Evolutionary conservation across 2,888 invertebrate species (phyloP).

Genomic region (Agelastica alni): DNA sequence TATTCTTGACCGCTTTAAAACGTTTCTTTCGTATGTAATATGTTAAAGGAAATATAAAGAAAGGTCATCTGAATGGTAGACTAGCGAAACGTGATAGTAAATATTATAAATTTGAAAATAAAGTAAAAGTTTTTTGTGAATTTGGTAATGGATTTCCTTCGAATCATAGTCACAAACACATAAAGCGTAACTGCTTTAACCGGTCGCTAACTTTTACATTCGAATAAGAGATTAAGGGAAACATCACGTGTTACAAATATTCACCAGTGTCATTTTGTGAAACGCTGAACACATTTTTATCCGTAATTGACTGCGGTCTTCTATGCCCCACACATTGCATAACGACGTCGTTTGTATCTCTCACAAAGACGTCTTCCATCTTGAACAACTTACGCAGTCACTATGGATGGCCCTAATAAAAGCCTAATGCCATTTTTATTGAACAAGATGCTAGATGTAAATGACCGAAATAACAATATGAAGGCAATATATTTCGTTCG

Average conservation of each 20-base stretch:
- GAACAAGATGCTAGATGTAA: conserved; percentile 21
- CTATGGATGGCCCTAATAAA: conserved; percentile 33
- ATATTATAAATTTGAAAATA: too few species aligned
- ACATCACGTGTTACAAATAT: conserved; percentile 19
- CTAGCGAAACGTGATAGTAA: too few species aligned
- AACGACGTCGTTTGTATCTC: conserved; percentile 48
- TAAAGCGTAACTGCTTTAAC: too few species aligned
- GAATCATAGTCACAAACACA: too few species aligned
- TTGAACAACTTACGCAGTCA: conserved; percentile 38
- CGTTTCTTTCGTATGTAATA: too few species aligned
- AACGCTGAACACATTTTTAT: conserved; percentile 21
- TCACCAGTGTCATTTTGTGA: conserved; percentile 21
- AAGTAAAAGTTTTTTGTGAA: too few species aligned
- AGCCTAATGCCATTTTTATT: conserved; percentile 21
- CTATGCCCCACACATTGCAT: conserved; percentile 36
- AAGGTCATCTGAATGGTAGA: too few species aligned
- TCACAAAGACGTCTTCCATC: conserved; percentile 38
- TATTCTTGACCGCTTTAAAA: too few species aligned
- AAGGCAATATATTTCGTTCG: background rate
- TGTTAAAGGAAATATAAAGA: too few species aligned
- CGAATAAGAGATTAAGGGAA: conserved; percentile 18
- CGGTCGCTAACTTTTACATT: too few species aligned
- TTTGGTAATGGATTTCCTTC: too few species aligned
- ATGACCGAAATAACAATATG: conserved; percentile 14
- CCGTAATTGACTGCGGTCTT: conserved; percentile 18